Evolutionary conservation across 2,113 vertebrate species (phyloP).

Genomic region (Engystomops pustulosus): DNA sequence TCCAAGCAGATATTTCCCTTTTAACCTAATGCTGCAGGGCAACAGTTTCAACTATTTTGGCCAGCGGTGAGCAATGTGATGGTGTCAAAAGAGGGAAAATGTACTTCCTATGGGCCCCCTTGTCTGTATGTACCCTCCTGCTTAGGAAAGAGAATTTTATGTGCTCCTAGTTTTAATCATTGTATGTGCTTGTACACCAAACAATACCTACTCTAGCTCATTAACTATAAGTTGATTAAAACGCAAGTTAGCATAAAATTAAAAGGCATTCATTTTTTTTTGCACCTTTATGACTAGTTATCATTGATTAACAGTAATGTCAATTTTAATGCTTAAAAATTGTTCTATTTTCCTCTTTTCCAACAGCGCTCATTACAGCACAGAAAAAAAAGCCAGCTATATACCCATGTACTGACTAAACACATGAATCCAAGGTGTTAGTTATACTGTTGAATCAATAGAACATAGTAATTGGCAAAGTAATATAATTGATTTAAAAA

Average conservation of each 20-base stretch:
- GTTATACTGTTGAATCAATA: constrained; percentile 35
- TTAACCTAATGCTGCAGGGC: too few relatives aligned
- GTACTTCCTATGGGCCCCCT: too few relatives aligned
- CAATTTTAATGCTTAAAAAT: background rate
- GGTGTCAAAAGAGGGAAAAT: too few relatives aligned
- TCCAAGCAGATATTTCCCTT: too few relatives aligned
- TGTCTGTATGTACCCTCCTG: too few relatives aligned
- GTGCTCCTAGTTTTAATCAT: too few relatives aligned
- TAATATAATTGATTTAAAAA: constrained; percentile 47
- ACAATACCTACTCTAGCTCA: background rate
- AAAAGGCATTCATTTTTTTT: background rate
- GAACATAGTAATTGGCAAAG: constrained; percentile 43
- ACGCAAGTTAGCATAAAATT: background rate
- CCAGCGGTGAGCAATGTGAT: too few relatives aligned
- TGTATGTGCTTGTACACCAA: too few relatives aligned
- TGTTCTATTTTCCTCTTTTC: background rate
- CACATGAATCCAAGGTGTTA: constrained; percentile 30
- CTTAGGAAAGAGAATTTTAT: too few relatives aligned
- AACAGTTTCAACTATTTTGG: too few relatives aligned
- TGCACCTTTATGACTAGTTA: background rate
- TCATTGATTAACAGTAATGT: background rate
- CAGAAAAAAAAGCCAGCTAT: background rate
- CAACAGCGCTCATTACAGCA: background rate
- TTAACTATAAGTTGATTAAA: background rate
- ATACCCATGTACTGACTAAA: background rate